A percentile compares a stretch with the other conserved stretches of the same genome.
These are phyloP conservation scores for Athripsodes cinereus DNA, from an alignment of 2,888 invertebrate species.

Conservation along the genomic window DNA sequence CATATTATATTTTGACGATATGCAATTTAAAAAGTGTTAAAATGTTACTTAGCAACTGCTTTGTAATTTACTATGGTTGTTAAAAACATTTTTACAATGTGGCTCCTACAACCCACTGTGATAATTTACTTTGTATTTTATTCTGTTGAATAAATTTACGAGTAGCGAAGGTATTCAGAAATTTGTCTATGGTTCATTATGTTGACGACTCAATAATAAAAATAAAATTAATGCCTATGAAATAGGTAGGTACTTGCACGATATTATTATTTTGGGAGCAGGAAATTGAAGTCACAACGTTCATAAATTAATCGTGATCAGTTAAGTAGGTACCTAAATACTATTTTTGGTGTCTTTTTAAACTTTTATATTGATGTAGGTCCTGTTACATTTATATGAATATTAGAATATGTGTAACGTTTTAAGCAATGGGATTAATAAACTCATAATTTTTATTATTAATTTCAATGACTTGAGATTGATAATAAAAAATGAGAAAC, in stretches of 20 bases:
- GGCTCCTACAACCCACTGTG: neutral
- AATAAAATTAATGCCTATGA: neutral
- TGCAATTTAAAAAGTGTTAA: neutral
- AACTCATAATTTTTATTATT: no score
- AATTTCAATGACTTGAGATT: no score
- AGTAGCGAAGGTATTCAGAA: slow-evolving; percentile 11
- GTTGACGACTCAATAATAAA: neutral
- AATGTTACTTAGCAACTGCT: neutral
- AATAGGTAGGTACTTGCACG: neutral
- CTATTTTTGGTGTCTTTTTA: no score
- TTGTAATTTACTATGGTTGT: neutral
- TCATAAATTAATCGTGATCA: neutral
- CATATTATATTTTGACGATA: no score
- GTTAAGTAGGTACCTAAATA: neutral
- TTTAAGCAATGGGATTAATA: no score
- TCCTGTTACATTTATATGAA: no score
- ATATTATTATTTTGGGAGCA: neutral
- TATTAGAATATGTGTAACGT: no score
- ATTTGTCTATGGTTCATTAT: slow-evolving; percentile 2
- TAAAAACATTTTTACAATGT: slow-evolving; percentile 5
- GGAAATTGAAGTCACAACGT: neutral
- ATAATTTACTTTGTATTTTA: neutral
- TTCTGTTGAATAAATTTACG: neutral
- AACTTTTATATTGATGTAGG: no score
- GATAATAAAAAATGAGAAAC: no score